Conservation (phyloP, 2,888 invertebrate genomes). For the Euclidia mi region DNA sequence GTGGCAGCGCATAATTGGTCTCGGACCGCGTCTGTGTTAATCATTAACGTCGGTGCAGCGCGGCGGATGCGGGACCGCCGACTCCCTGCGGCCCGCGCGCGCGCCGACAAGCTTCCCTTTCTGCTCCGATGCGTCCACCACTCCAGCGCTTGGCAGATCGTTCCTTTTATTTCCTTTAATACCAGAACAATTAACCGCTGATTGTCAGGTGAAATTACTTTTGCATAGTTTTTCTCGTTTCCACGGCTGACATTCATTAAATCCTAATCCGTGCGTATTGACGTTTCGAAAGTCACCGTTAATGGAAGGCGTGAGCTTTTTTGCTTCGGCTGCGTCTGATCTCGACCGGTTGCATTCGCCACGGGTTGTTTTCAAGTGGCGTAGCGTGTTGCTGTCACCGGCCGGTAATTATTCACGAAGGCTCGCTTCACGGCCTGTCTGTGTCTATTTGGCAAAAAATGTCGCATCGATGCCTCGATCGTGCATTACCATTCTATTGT, state of each 20-base stretch:
- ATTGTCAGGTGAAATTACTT: constrained; percentile 56
- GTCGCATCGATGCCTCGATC: constrained; percentile 53
- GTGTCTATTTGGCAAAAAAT: constrained; percentile 73
- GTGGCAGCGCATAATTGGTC: constrained; percentile 84
- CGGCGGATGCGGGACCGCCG: constrained; percentile 62
- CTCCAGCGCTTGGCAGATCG: constrained; percentile 22
- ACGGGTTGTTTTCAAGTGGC: constrained; percentile 82
- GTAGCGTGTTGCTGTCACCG: constrained; percentile 85
- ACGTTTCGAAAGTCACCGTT: constrained; percentile 84
- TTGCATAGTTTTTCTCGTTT: constrained; percentile 66
- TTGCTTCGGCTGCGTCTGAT: constrained; percentile 82
- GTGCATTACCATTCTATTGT: constrained; percentile 50
- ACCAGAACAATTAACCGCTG: constrained; percentile 51
- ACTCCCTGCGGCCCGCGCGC: constrained; percentile 67
- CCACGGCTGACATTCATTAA: constrained; percentile 71
- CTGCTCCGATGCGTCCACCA: constrained; percentile 47
- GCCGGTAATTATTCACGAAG: constrained; percentile 86
- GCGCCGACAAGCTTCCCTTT: constrained; percentile 76
- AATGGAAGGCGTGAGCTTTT: constrained; percentile 86
- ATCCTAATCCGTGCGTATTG: constrained; percentile 87
- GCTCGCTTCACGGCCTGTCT: constrained; percentile 69
- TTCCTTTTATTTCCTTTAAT: constrained; percentile 56
- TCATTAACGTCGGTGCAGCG: constrained; percentile 77
- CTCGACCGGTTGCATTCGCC: constrained; percentile 80
- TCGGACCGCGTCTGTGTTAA: constrained; percentile 82